These are phyloP conservation scores for Ctenopoma multispine DNA, from an alignment of 2,797 vertebrate species.

Conservation along the genomic window DNA sequence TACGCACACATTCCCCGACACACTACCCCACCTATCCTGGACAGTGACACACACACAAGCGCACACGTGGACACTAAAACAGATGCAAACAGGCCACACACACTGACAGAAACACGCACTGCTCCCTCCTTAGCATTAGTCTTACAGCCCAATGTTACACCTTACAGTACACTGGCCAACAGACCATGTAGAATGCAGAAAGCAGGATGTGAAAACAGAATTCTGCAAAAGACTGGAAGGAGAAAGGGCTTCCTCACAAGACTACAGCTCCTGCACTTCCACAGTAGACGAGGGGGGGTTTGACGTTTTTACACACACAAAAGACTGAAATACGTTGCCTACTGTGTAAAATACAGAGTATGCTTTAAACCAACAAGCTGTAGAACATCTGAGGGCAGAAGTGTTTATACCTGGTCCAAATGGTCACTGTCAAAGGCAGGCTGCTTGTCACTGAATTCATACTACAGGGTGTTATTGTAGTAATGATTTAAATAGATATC, in stretches of 20 bases:
- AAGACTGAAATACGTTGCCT: background rate
- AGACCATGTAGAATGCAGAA: conserved; percentile 8
- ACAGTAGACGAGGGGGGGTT: background rate
- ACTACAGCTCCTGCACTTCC: conserved; percentile 27
- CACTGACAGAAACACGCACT: conserved; percentile 14
- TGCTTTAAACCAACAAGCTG: conserved; percentile 5
- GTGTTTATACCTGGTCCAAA: conserved; percentile 2
- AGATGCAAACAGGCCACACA: conserved; percentile 33
- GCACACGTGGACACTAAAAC: conserved; percentile 22
- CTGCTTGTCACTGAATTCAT: conserved; percentile 13
- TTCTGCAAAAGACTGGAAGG: conserved; percentile 1
- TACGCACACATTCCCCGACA: conserved; percentile 67
- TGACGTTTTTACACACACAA: conserved; percentile 16
- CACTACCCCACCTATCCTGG: conserved; percentile 77
- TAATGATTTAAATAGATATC: background rate
- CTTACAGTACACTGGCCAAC: conserved; percentile 8
- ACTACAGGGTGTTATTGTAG: conserved; percentile 4
- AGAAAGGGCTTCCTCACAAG: conserved; percentile 18
- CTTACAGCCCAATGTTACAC: conserved; percentile 28
- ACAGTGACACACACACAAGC: conserved; percentile 65
- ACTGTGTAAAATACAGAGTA: background rate
- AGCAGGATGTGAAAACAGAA: conserved; percentile 12
- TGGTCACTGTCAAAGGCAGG: background rate
- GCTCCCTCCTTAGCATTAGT: background rate
- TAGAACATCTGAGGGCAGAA: background rate